Conservation (phyloP, 2,113 vertebrate species). For the Plecturocebus donacophilus region DNA sequence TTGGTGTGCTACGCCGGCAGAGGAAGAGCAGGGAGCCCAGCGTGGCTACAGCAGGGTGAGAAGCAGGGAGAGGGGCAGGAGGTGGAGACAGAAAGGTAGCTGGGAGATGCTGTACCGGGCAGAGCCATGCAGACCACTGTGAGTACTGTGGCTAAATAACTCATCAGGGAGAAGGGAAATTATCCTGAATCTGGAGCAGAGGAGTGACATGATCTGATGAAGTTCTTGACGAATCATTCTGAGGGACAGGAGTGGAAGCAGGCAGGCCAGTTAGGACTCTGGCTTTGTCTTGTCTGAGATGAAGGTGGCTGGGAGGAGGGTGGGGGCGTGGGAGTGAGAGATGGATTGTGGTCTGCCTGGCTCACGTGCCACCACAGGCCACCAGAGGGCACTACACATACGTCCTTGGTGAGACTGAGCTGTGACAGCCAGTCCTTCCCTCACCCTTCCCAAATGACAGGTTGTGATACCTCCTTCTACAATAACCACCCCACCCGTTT, state of each 20-base stretch:
- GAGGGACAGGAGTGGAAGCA: neutral
- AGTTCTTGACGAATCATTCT: neutral
- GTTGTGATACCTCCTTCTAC: neutral
- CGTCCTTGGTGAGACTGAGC: neutral
- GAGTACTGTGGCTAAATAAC: neutral
- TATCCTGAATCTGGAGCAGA: neutral
- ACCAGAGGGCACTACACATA: slow-evolving; percentile 50
- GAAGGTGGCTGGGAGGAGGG: neutral
- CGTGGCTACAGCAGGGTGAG: neutral
- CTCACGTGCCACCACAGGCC: neutral
- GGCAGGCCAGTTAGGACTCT: neutral
- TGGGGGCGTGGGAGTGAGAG: neutral
- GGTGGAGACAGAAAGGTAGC: neutral
- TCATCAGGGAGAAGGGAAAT: neutral
- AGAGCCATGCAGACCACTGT: neutral
- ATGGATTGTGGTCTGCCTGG: neutral
- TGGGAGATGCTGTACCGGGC: neutral
- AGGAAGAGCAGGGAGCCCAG: neutral
- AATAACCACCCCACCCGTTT: neutral
- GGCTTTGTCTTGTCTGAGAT: neutral
- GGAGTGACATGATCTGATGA: neutral
- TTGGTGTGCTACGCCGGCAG: neutral
- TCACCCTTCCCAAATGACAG: neutral
- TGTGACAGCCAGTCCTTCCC: neutral
- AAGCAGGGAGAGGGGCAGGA: too few species aligned